phyloP scores from a whole-genome alignment of 2,888 invertebrate genomes.

The Conus canariensis region DNA sequence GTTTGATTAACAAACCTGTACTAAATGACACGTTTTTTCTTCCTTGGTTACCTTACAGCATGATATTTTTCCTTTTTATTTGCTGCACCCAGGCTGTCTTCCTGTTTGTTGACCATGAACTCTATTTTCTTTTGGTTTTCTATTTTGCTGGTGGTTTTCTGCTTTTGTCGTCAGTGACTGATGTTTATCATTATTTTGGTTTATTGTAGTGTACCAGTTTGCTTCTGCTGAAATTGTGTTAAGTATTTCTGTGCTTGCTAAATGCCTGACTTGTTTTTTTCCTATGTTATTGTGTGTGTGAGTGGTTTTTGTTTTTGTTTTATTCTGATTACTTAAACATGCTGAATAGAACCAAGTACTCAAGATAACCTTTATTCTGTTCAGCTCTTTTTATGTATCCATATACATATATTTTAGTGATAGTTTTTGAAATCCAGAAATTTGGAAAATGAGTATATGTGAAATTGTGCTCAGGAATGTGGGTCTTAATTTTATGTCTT shows the following conservation, averaged over 20 bases:
- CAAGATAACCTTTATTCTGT: not conserved
- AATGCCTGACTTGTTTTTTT: not conserved
- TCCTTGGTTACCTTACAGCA: conserved; percentile 22
- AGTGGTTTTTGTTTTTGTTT: not conserved
- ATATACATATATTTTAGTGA: not conserved
- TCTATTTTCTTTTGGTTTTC: conserved; percentile 1
- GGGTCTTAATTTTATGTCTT: too few relatives aligned
- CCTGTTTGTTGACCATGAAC: not conserved
- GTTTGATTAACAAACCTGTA: conserved; percentile 18
- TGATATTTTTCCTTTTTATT: not conserved
- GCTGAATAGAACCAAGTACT: not conserved
- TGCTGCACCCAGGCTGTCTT: conserved; percentile 28
- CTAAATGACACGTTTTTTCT: conserved; percentile 16
- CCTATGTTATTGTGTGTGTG: not conserved
- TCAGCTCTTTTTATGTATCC: too few relatives aligned
- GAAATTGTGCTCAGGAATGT: not conserved
- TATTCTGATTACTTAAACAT: not conserved
- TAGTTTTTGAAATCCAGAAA: not conserved
- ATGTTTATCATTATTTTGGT: not conserved
- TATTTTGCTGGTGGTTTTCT: not conserved
- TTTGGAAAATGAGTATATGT: not conserved
- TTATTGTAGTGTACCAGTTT: not conserved
- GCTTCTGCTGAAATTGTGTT: not conserved
- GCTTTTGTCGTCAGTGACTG: conserved; percentile 3
- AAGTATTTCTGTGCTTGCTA: conserved; percentile 11